Percentiles rank a stretch among this genome's conserved stretches.
phyloP scores from a whole-genome alignment of 2,888 invertebrate genomes.

The Mongoloraphidia duomilia region DNA sequence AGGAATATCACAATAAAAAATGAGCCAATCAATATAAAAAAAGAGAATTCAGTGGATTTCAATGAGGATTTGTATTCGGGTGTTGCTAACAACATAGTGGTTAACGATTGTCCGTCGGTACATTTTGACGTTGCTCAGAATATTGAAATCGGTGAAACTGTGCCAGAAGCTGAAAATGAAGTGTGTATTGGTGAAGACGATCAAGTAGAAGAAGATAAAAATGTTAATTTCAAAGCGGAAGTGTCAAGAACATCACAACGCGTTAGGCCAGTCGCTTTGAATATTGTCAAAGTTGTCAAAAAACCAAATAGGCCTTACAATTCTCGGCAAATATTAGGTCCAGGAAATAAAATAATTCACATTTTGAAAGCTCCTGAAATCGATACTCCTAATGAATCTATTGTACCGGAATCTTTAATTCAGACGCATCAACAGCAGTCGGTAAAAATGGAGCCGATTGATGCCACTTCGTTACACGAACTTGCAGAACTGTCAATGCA shows the following conservation, averaged over 20 bases:
- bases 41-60: constrained; percentile 13
- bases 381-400: constrained; percentile 3
- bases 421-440: neutral
- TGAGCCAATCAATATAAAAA: constrained; percentile 20
- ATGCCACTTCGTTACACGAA: constrained; percentile 33
- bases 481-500: constrained; percentile 35
- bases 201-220: neutral
- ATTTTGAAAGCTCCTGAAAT: neutral
- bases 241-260: too few species aligned
- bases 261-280: neutral
- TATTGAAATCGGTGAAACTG: constrained; percentile 3
- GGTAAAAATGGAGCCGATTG: constrained; percentile 28
- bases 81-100: neutral
- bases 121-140: constrained; percentile 2
- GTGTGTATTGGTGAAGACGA: constrained; percentile 4
- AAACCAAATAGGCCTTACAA: neutral
- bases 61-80: constrained; percentile 3
- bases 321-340: neutral
- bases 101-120: neutral
- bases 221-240: neutral
- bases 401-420: constrained; percentile 14
- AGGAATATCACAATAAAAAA: constrained; percentile 1
- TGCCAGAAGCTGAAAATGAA: constrained; percentile 4
- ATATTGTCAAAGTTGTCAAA: neutral
- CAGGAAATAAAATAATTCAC: neutral